Percentiles rank a stretch among this genome's conserved stretches.
Conservation (phyloP, 2,797 vertebrate species). For the Tapera naevia region DNA sequence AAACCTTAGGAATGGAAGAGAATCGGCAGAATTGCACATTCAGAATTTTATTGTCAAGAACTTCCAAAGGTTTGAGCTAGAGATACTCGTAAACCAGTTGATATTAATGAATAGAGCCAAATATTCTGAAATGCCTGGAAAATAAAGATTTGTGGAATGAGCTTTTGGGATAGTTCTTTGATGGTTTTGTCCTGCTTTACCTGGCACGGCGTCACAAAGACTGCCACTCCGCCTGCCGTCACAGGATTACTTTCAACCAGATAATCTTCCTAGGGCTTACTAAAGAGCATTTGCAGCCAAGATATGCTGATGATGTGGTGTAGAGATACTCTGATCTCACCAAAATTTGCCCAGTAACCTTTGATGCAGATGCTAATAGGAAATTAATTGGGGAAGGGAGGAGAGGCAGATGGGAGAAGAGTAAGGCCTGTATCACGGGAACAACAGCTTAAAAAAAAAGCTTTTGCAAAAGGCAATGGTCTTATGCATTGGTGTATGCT, state of each 20-base stretch:
- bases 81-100: background rate
- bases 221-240: background rate
- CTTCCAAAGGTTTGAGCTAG: background rate
- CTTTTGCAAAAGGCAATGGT: background rate
- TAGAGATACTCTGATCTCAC: background rate
- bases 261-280: background rate
- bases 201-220: background rate
- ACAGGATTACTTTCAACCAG: background rate
- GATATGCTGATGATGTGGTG: background rate
- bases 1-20: background rate
- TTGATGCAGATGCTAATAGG: background rate
- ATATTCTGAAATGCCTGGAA: background rate
- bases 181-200: background rate
- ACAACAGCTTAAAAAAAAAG: background rate
- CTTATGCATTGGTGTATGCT: background rate
- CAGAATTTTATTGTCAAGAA: background rate
- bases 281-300: background rate
- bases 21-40: background rate
- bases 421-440: background rate
- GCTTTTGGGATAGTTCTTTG: background rate
- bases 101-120: background rate
- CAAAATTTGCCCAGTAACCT: background rate
- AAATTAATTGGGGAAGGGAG: background rate
- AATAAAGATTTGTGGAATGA: background rate
- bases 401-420: background rate